Conservation (phyloP, 2,888 invertebrate species). For the Hemaris fuciformis region DNA sequence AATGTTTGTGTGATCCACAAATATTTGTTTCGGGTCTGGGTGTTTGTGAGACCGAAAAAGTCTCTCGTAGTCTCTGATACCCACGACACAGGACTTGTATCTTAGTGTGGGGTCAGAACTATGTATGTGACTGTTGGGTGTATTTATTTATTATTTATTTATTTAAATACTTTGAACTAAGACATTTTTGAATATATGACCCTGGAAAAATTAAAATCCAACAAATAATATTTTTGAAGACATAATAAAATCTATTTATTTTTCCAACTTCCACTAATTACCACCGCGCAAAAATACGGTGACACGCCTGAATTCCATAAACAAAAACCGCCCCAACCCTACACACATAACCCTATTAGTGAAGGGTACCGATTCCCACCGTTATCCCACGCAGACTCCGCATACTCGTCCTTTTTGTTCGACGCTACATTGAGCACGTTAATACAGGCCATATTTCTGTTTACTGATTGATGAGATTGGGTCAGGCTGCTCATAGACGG, state of each 20-base stretch:
- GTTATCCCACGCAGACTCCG: conserved; percentile 34
- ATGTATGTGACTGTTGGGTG: too few relatives aligned
- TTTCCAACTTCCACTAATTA: neutral
- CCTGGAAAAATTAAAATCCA: too few relatives aligned
- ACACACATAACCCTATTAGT: conserved; percentile 53
- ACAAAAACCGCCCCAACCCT: neutral
- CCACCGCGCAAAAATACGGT: neutral
- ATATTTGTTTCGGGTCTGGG: too few relatives aligned
- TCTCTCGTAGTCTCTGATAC: too few relatives aligned
- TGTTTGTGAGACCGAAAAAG: too few relatives aligned
- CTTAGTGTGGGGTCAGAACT: too few relatives aligned
- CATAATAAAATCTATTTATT: neutral
- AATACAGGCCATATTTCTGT: conserved; percentile 31
- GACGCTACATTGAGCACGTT: conserved; percentile 44
- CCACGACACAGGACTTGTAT: too few relatives aligned
- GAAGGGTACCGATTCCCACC: conserved; percentile 37
- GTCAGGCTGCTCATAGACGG: neutral
- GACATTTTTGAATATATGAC: too few relatives aligned
- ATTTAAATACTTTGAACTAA: too few relatives aligned
- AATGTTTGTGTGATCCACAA: too few relatives aligned
- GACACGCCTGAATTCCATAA: neutral
- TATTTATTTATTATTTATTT: too few relatives aligned
- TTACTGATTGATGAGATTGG: conserved; percentile 19
- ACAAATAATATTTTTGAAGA: too few relatives aligned
- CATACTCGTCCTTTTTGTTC: conserved; percentile 28